Evolutionary conservation across 2,797 vertebrate genomes (phyloP).

Genomic region (Hippopotamyrus pictus): DNA sequence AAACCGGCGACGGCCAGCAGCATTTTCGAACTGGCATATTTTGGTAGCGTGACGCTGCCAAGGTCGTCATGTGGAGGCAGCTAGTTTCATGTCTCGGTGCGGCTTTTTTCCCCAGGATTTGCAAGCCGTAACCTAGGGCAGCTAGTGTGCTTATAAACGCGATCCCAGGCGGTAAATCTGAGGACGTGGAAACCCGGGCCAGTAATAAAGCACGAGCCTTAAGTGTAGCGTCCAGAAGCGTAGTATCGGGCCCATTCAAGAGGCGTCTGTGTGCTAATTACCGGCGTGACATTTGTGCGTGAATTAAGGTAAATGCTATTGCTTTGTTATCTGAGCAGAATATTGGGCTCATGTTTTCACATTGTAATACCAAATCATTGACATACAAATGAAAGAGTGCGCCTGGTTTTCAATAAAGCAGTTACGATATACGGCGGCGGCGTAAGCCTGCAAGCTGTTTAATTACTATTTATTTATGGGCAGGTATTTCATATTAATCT

Average conservation of each 20-base stretch:
- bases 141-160: neutral
- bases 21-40: neutral
- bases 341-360: neutral
- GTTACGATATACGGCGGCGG: neutral
- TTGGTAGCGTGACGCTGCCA: conserved; percentile 16
- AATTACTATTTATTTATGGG: neutral
- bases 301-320: neutral
- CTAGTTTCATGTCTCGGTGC: neutral
- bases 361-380: neutral
- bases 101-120: neutral
- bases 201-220: neutral
- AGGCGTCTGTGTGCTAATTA: neutral
- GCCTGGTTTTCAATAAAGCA: neutral
- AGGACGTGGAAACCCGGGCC: neutral
- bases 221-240: neutral
- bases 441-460: neutral
- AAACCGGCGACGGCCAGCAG: neutral
- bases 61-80: conserved; percentile 22
- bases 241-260: neutral
- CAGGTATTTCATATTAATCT: neutral
- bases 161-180: neutral
- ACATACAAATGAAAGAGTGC: too few species aligned
- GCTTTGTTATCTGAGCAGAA: neutral
- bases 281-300: neutral
- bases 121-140: neutral